These are phyloP conservation scores for Homalodisca vitripennis DNA, from an alignment of 1,140 invertebrate species.

Conservation along the genomic window DNA sequence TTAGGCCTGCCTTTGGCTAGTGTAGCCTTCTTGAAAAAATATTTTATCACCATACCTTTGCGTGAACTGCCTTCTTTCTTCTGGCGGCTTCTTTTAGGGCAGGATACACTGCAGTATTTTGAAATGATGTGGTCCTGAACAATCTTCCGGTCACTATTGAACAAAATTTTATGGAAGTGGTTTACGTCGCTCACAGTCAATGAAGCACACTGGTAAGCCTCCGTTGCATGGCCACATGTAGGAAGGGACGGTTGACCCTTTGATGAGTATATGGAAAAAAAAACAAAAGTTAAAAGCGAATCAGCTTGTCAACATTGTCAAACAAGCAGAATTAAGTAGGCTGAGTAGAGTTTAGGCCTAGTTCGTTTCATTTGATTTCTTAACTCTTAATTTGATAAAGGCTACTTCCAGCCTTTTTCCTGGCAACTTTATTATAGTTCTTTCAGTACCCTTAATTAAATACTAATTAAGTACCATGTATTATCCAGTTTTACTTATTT, in stretches of 20 bases:
- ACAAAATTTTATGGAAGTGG: neutral
- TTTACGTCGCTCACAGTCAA: neutral
- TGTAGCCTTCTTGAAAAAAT: neutral
- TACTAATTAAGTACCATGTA: neutral
- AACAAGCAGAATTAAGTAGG: constrained; percentile 32
- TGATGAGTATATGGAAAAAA: neutral
- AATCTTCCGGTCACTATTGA: neutral
- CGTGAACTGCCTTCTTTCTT: neutral
- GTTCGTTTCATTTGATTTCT: neutral
- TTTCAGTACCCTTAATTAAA: constrained; percentile 1
- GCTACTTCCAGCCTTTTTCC: constrained; percentile 3
- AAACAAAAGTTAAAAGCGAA: neutral
- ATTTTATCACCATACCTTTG: neutral
- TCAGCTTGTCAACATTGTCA: constrained; percentile 28
- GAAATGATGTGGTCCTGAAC: neutral
- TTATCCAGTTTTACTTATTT: neutral
- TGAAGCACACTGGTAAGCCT: neutral
- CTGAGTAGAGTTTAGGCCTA: constrained; percentile 20
- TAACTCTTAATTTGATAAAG: constrained; percentile 36
- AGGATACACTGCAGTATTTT: neutral
- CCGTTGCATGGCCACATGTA: too few species aligned
- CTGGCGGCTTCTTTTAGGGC: neutral
- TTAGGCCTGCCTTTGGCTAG: neutral
- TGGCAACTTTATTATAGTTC: constrained; percentile 1
- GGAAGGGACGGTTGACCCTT: neutral